Evolutionary conservation across 2,888 invertebrate genomes (phyloP), one percentile per base, ranked within the genome.

Genomic region (Xiphydria camelus): DNA sequence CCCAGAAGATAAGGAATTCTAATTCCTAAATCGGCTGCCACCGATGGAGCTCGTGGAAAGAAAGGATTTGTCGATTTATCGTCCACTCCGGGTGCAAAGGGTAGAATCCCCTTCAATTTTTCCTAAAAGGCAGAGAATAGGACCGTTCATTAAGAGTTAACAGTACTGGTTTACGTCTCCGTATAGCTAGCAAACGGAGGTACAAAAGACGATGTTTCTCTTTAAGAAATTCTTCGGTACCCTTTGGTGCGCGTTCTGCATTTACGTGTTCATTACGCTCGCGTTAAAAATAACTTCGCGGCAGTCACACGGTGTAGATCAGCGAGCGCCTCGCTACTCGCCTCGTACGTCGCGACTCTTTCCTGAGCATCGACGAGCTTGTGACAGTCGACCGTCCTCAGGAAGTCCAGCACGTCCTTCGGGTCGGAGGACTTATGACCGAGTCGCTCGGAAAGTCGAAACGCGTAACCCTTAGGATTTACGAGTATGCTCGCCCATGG

Each of bases 1-100:
- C 73, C 73, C 7, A 70, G 4, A 2, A 73, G 42, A 2, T 47
- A 50, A 0, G 73, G 73, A 22, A 73, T 55, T 22, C 61, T 49
- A n/a, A 63, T 44, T 2, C 61, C 62, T 3, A 19, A 14, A 14
- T 50, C 29, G 3, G 39, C 41, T 4, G 55, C 49, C 22, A 39
- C 18, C 1, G 19, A 12, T 3, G 57, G 50, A 17, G 59, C 41
- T 17, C 57, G 36, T 0, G 64, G 49, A 7, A 70, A 21, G 17
- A 68, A 60, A 4, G 70, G 64, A 41, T 59, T 57, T 15, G 50
- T 41, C 1, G 68, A 63, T 48, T 53, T 55, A 6, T 18, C 14
- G 36, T 70, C 70, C 6, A 57, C 2, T 14, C 46, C 41, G 3
- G 69, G 69, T 3, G n/a, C 12, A 25, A 68, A 68, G 1, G 23